Base-by-base conservation (phyloP, 2,797 vertebrate species). In the Enteromius trimaculatus region DNA sequence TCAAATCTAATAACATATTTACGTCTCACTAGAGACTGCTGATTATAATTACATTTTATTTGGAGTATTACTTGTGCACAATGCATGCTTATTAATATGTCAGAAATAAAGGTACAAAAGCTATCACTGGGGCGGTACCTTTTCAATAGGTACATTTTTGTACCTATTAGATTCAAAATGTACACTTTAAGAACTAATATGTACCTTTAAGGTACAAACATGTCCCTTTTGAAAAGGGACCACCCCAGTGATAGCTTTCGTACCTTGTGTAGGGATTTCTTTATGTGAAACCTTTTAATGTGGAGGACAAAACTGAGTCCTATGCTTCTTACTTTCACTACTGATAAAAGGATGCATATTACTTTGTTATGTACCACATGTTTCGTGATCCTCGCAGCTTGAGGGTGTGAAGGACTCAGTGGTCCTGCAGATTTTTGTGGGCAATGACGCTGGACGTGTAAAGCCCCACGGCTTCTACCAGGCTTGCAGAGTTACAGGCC, bases 381-480 rank as follows among this genome's bases (percentile, higher is more conserved):
- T 71, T 49, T 62, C 7, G 51, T 65, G 77, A 83, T 84, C 58
- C 49, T 49, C 62, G 75, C 93, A 99, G 98, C 92, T 99, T 92
- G 98, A 99, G 90, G 98, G 98, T 60, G 95, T 98, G 91, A 99
- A 95, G 11, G 97, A 99, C 86, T 94, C 96, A 0, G 98, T 97
- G 89, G 93, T 97, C 85, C 93, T 99, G 88, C 98, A 98, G 88
- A 96, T 99, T 53, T 99, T 99, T 83, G 98, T 99, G 86, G 97
- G 96, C n/a, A 99, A 97, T 0, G 98, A 99, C 87, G 92, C 96
- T 0, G 98, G 98, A 1, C 96, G 98, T 2, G 97, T 99, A 89
- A 99, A 98, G 89, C 98, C 98, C 0, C 98, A 99, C 23, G 98
- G 98, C 34, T 99, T 99, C 94, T 99, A 99, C 92, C 98, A 99